These are phyloP conservation scores for Pocillopora grandis DNA, from an alignment of 92 coral and sea anemone genomes.

Conservation along the genomic window DNA sequence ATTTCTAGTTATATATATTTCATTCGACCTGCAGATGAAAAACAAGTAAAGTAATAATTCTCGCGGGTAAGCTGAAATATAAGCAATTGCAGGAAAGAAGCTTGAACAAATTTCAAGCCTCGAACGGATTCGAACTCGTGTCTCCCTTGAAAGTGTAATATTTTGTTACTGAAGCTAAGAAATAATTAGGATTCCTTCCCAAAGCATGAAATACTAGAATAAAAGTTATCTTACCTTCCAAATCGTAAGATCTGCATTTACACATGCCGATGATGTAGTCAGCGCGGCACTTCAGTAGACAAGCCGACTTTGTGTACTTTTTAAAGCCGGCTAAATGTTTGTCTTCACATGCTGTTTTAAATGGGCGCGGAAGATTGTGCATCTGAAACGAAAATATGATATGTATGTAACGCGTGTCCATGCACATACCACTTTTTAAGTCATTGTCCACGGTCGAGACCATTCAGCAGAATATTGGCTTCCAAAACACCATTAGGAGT, in stretches of 20 bases:
- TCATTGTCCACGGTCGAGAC: not conserved
- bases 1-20: no score
- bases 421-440: not conserved
- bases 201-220: not conserved
- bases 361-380: constrained; percentile 89
- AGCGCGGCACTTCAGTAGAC: constrained; percentile 90
- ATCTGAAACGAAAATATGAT: constrained; percentile 53
- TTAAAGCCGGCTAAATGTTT: constrained; percentile 82
- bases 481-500: no score
- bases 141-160: no score
- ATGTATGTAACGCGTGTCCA: not conserved
- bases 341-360: constrained; percentile 91
- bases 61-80: no score
- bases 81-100: no score
- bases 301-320: constrained; percentile 96
- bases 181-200: no score
- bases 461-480: no score
- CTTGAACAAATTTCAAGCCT: no score
- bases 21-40: no score
- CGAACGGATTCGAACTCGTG: no score
- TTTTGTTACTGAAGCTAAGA: no score
- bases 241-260: constrained; percentile 93
- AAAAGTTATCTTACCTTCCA: constrained; percentile 64
- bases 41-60: no score
- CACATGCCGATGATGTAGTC: constrained; percentile 87